phyloP scores from a whole-genome alignment of 92 coral and sea anemone species.

The Montipora capitata region DNA sequence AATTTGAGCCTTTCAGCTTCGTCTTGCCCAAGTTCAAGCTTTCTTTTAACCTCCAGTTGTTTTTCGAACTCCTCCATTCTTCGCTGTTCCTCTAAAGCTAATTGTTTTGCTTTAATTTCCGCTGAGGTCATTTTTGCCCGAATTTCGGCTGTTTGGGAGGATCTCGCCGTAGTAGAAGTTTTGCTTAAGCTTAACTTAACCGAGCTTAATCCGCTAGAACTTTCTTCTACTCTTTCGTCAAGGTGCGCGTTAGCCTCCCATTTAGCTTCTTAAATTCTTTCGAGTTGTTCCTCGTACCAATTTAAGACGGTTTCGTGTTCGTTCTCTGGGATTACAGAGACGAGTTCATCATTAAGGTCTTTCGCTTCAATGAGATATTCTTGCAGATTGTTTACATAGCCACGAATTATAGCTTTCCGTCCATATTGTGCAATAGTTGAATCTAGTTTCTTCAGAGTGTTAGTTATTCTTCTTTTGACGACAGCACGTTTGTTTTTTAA shows the following conservation, averaged over 20 bases:
- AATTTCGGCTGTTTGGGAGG: conserved; percentile 25
- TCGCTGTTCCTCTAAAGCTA: conserved; percentile 38
- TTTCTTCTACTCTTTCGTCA: conserved; percentile 17
- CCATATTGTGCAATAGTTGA: conserved; percentile 5
- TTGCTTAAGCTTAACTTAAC: background rate
- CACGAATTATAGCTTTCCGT: conserved; percentile 42
- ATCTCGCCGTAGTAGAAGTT: background rate
- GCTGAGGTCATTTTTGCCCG: conserved; percentile 46
- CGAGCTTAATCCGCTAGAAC: conserved; percentile 5
- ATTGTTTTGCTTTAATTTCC: conserved; percentile 56
- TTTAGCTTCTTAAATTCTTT: conserved; percentile 40
- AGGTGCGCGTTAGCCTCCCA: conserved; percentile 33
- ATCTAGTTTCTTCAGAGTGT: conserved; percentile 43
- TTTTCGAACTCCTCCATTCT: conserved; percentile 14
- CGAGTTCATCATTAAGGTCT: conserved; percentile 22
- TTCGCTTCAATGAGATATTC: conserved; percentile 46
- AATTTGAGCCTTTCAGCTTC: conserved; percentile 40
- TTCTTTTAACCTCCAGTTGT: conserved; percentile 28
- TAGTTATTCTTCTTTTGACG: conserved; percentile 13
- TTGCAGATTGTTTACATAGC: conserved; percentile 24
- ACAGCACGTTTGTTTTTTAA: background rate
- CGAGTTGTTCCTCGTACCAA: conserved; percentile 50
- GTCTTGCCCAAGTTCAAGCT: conserved; percentile 4
- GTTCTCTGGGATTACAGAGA: conserved; percentile 13
- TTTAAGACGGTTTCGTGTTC: conserved; percentile 42